A percentile compares a stretch with the other conserved stretches of the same genome.
phyloP scores from a whole-genome alignment of 1,140 invertebrate species.

The Plodia interpunctella region DNA sequence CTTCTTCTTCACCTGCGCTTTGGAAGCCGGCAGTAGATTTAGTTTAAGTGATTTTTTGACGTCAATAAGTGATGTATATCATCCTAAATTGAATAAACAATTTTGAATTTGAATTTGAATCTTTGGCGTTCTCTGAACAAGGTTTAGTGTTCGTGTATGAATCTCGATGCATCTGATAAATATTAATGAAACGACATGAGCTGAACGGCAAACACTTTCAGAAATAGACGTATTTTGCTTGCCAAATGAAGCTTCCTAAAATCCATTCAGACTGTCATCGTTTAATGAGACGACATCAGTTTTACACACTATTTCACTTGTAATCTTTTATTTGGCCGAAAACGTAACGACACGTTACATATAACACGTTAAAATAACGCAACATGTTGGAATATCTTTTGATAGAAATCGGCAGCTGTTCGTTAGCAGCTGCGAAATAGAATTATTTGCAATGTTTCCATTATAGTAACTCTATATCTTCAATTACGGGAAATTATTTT shows the following conservation, averaged over 20 bases:
- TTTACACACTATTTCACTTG: not conserved
- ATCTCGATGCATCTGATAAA: too few relatives aligned
- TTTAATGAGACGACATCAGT: slow-evolving; percentile 2
- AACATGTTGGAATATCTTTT: not conserved
- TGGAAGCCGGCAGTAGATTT: too few relatives aligned
- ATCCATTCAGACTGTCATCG: not conserved
- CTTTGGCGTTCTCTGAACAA: too few relatives aligned
- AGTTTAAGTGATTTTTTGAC: too few relatives aligned
- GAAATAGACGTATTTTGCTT: not conserved
- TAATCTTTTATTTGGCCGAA: not conserved
- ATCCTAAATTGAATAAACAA: too few relatives aligned
- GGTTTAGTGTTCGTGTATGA: too few relatives aligned
- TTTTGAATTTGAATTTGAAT: too few relatives aligned
- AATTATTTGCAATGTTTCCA: not conserved
- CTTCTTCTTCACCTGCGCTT: too few relatives aligned
- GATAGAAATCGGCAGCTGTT: slow-evolving; percentile 5
- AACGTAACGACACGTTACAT: not conserved
- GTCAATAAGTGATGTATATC: too few relatives aligned
- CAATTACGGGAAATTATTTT: not conserved
- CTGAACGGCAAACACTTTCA: not conserved
- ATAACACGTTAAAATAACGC: not conserved
- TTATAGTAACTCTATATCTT: slow-evolving; percentile 1
- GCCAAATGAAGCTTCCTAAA: not conserved
- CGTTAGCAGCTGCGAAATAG: not conserved
- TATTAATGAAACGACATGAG: too few relatives aligned